phyloP scores from a whole-genome alignment of 30 jellyfish, hydroid and myxozoan species.

The Aurelia sp. region DNA sequence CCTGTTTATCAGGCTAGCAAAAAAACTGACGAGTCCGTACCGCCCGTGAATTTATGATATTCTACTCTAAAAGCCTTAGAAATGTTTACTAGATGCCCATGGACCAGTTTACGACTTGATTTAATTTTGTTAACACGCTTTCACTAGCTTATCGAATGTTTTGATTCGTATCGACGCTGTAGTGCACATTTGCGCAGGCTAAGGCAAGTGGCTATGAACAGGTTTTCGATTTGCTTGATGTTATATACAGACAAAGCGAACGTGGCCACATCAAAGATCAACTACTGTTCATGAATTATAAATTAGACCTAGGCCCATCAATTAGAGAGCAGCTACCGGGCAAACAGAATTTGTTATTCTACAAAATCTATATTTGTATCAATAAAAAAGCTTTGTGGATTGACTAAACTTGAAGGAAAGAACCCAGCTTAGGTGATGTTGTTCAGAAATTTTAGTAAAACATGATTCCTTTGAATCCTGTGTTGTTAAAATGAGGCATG shows the following conservation, averaged over 20 bases:
- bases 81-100: too few relatives aligned
- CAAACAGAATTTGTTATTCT: too few relatives aligned
- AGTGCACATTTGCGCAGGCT: constrained; percentile 3
- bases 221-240: constrained; percentile 8
- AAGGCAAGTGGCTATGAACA: constrained; percentile 10
- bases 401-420: too few relatives aligned
- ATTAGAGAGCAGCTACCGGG: constrained; percentile 32
- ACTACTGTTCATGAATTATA: not conserved
- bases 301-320: constrained; percentile 43
- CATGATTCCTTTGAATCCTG: not conserved
- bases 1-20: too few relatives aligned
- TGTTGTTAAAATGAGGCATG: constrained; percentile 64
- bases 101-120: not conserved
- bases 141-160: constrained; percentile 4
- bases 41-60: too few relatives aligned
- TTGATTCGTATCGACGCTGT: not conserved
- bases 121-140: not conserved
- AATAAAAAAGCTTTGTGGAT: too few relatives aligned
- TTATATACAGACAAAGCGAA: constrained; percentile 5
- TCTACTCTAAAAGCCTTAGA: too few relatives aligned
- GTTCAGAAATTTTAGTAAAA: not conserved
- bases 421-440: not conserved
- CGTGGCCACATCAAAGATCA: constrained; percentile 13
- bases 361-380: too few relatives aligned
- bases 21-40: too few relatives aligned